Evolutionary conservation across 2,797 vertebrate genomes (phyloP).

Genomic region (Remorina albescens): DNA sequence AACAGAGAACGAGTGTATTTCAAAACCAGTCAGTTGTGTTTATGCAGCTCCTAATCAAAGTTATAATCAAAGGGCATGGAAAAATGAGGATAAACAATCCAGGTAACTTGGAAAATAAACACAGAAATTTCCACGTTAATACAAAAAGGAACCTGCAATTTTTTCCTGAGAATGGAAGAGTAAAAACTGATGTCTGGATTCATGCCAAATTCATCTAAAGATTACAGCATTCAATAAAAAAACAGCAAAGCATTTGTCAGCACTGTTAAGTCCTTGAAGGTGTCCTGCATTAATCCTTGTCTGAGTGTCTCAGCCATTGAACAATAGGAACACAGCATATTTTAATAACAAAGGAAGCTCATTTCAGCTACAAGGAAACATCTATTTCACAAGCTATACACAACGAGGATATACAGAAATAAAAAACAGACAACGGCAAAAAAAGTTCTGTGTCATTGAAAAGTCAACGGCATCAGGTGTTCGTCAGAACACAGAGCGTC

Average conservation of each 20-base stretch:
- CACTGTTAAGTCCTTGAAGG: conserved; percentile 1
- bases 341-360: conserved; percentile 7
- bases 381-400: neutral
- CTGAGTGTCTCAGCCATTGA: conserved; percentile 11
- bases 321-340: conserved; percentile 22
- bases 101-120: neutral
- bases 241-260: neutral
- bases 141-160: neutral
- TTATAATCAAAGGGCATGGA: neutral
- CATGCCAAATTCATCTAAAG: neutral
- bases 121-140: neutral
- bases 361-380: neutral
- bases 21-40: neutral
- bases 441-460: neutral
- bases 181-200: neutral
- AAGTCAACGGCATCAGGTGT: neutral
- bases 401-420: neutral
- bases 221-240: neutral
- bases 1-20: neutral
- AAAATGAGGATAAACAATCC: neutral
- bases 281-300: conserved; percentile 13
- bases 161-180: neutral
- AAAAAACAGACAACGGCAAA: neutral
- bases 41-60: neutral
- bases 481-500: neutral